Base-by-base conservation (phyloP, 2,797 vertebrate species). In the Etheostoma perlongum region DNA sequence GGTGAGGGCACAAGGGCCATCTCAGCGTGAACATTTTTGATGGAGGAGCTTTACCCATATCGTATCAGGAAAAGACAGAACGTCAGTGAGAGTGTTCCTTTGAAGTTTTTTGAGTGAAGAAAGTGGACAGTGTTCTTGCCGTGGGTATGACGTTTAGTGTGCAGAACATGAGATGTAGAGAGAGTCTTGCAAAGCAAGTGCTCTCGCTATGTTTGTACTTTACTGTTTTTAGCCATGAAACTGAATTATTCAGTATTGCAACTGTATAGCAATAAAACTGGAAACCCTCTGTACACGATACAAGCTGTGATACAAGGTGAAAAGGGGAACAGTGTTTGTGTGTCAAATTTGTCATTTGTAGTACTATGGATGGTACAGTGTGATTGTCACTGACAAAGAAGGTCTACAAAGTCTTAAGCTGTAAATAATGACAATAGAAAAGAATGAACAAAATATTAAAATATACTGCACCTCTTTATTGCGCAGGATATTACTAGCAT, bases 201-300 rank as follows among this genome's bases (percentile, higher is more conserved):
- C 49, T 72, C 27, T 49, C 3, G 4, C 58, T 68, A 33, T 61
- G 66, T 78, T 86, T 64, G 51, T 61, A 73, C 65, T 66, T 64
- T 5, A 44, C 54, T 63, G 55, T 67, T 88, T 85, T 82, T 72
- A 85, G 82, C 67, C 6, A 70, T 19, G 36, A 48, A 23, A 49
- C 49, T 73, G 70, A 89, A 85, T 78, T 76, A 79, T 91, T 88
- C 54, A 85, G 55, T 15, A 68, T n/a, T 55, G 66, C 52, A 80
- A 74, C 68, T 42, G 40, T 75, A 79, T 61, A 74, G 75, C 64
- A 69, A 67, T 11, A 75, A 47, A 63, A 60, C 47, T 44, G 8
- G 25, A 72, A 71, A 78, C 30, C 15, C 21, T 33, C 49, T 58
- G 52, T 54, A 76, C 6, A 18, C 72, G 63, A 83, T 62, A 64